These are phyloP conservation scores for Esox lucius DNA, from an alignment of 2,797 vertebrate species.

Conservation along the genomic window DNA sequence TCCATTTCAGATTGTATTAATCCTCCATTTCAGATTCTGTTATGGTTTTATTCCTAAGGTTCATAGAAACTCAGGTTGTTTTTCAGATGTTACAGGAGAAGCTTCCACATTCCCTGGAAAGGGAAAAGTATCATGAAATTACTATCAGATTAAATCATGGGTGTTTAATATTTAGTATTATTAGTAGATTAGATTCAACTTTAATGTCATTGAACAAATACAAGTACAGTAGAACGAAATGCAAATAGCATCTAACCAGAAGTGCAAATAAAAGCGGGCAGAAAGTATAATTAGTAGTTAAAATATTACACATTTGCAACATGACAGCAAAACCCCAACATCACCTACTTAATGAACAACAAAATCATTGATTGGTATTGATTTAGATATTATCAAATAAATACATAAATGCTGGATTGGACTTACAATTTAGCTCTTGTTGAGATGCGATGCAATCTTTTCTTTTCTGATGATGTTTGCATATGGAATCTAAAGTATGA, in stretches of 20 bases:
- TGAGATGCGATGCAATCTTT: slow-evolving; percentile 91
- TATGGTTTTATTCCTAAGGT: slow-evolving; percentile 53
- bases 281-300: neutral
- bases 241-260: no score
- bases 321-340: neutral
- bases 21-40: slow-evolving; percentile 49
- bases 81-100: neutral
- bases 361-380: neutral
- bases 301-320: neutral
- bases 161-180: neutral
- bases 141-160: neutral
- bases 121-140: neutral
- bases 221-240: no score
- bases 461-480: slow-evolving; percentile 98
- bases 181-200: neutral
- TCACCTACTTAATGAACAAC: neutral
- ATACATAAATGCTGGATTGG: neutral
- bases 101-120: neutral
- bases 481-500: slow-evolving; percentile 87
- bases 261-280: no score
- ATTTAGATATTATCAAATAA: neutral
- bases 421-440: slow-evolving; percentile 90
- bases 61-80: slow-evolving; percentile 44
- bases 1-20: neutral
- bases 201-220: no score